phyloP scores from a whole-genome alignment of 2,113 vertebrate species.

The Myrmecophaga tridactyla region DNA sequence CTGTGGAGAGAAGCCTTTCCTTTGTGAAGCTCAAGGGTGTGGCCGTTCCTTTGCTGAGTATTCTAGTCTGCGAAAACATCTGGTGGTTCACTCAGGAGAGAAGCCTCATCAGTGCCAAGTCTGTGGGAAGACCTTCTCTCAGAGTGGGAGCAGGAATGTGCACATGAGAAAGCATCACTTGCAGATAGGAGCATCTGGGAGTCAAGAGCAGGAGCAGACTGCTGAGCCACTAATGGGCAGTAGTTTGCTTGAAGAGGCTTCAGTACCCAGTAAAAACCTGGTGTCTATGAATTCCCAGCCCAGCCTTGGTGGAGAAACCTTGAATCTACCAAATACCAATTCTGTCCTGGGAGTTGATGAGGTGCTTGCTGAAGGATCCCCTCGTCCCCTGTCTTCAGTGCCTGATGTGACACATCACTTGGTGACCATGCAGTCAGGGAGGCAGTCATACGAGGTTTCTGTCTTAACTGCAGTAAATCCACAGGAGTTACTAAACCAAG shows the following conservation, averaged over 20 bases:
- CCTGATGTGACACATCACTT: slow-evolving; percentile 86
- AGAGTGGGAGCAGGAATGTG: slow-evolving; percentile 97
- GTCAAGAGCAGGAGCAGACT: slow-evolving; percentile 83
- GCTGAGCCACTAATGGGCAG: slow-evolving; percentile 94
- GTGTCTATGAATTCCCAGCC: slow-evolving; percentile 90
- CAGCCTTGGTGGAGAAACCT: slow-evolving; percentile 87
- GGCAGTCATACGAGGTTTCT: slow-evolving; percentile 85
- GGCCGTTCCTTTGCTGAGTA: slow-evolving; percentile 98
- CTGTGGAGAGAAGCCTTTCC: slow-evolving; percentile 97
- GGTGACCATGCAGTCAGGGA: slow-evolving; percentile 88
- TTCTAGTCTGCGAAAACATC: slow-evolving; percentile 98
- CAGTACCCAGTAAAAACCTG: slow-evolving; percentile 87
- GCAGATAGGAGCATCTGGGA: slow-evolving; percentile 82
- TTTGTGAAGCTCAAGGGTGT: slow-evolving; percentile 96
- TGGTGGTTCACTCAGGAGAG: slow-evolving; percentile 98
- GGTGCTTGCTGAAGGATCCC: slow-evolving; percentile 76
- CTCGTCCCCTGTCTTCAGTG: slow-evolving; percentile 74
- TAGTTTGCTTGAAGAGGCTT: slow-evolving; percentile 93
- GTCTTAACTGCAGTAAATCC: slow-evolving; percentile 83
- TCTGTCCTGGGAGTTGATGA: slow-evolving; percentile 92
- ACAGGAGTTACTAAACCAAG: slow-evolving; percentile 76
- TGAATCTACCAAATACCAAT: slow-evolving; percentile 91
- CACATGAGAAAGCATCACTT: slow-evolving; percentile 96
- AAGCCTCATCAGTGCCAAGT: slow-evolving; percentile 97
- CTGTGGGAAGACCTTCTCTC: slow-evolving; percentile 97